phyloP scores from a whole-genome alignment of 1,140 invertebrate species.

The Dendroctonus valens region DNA sequence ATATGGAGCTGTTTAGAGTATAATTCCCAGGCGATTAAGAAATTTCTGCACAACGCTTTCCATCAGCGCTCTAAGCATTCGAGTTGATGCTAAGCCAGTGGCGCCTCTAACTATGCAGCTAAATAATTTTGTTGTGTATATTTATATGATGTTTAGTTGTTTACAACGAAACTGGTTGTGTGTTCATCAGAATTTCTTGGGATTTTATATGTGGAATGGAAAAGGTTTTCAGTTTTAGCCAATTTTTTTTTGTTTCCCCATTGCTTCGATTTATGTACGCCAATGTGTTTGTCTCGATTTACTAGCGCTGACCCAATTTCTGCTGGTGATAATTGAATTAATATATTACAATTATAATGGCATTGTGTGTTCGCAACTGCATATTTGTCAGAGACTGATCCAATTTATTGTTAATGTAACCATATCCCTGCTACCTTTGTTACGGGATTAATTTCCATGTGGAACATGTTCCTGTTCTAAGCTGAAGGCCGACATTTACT shows the following conservation, averaged over 20 bases:
- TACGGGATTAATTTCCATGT: constrained; percentile 12
- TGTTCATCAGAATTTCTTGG: too few species aligned
- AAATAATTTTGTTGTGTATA: too few species aligned
- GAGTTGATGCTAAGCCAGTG: constrained; percentile 1
- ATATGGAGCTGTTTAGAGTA: constrained; percentile 14
- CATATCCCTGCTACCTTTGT: constrained; percentile 6
- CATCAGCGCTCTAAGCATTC: constrained; percentile 10
- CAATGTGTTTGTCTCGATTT: constrained; percentile 14
- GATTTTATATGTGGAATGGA: too few species aligned
- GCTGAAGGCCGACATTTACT: too few species aligned
- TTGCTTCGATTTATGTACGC: background rate
- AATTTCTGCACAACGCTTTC: constrained; percentile 6
- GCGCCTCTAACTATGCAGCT: background rate
- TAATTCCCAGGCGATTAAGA: constrained; percentile 20
- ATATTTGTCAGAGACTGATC: constrained; percentile 26
- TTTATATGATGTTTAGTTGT: too few species aligned
- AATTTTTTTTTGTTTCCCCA: background rate
- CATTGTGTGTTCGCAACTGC: constrained; percentile 16
- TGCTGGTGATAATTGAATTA: constrained; percentile 25
- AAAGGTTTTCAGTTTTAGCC: too few species aligned
- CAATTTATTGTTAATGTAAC: constrained; percentile 23
- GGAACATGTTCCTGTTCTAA: too few species aligned
- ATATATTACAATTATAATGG: constrained; percentile 31
- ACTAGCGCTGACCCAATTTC: constrained; percentile 20
- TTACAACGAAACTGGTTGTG: too few species aligned